Percentiles rank a stretch among this genome's conserved stretches.
Conservation (phyloP, 2,888 invertebrate genomes). For the Arge pagana region DNA sequence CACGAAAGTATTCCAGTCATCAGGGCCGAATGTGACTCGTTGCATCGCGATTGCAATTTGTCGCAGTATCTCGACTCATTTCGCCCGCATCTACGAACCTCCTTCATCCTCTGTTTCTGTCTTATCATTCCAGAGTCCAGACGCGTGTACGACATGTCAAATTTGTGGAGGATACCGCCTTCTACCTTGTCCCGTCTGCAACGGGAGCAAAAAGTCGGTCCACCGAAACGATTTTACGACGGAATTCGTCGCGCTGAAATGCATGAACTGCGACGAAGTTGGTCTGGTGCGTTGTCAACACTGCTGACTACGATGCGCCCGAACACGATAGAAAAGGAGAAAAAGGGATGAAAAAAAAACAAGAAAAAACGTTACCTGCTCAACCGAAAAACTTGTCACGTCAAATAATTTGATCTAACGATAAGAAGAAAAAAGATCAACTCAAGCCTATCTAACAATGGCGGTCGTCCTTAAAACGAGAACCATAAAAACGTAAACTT, state of each 20-base stretch:
- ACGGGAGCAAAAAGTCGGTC: constrained; percentile 94
- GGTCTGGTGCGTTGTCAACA: constrained; percentile 87
- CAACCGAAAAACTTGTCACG: too few relatives aligned
- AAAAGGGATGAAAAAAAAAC: too few relatives aligned
- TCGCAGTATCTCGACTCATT: too few relatives aligned
- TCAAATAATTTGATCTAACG: too few relatives aligned
- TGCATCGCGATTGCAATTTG: too few relatives aligned
- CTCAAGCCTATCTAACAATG: neutral
- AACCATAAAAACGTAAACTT: constrained; percentile 26
- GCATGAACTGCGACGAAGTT: constrained; percentile 95
- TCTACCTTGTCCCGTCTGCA: constrained; percentile 89
- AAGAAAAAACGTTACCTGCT: constrained; percentile 21
- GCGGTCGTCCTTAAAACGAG: neutral
- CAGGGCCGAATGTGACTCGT: too few relatives aligned
- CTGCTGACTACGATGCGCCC: constrained; percentile 70
- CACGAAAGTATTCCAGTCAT: too few relatives aligned
- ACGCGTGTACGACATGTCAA: constrained; percentile 80
- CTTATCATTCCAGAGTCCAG: constrained; percentile 79
- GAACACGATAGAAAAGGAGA: neutral
- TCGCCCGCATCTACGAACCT: too few relatives aligned
- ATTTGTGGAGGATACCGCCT: constrained; percentile 91
- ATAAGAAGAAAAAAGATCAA: constrained; percentile 6
- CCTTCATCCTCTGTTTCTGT: too few relatives aligned
- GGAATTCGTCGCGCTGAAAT: constrained; percentile 90
- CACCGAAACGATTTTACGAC: constrained; percentile 93